These are phyloP conservation scores for Nasonovia ribisnigri DNA, from an alignment of 2,888 invertebrate species.

Conservation along the genomic window DNA sequence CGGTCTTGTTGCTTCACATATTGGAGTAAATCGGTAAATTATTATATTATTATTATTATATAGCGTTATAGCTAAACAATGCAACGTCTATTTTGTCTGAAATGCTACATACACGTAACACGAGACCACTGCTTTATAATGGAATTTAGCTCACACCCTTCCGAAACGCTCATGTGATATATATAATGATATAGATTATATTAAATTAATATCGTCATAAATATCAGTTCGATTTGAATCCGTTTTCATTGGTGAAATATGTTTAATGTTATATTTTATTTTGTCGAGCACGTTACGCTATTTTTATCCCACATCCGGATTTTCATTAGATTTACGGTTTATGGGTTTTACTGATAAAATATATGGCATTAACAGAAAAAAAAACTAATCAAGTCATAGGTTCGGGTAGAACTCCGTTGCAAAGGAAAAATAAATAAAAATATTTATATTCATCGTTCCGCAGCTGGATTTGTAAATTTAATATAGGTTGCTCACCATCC, in stretches of 20 bases:
- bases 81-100: no score
- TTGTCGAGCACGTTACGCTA: not conserved
- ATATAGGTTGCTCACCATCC: not conserved
- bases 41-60: not conserved
- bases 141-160: not conserved
- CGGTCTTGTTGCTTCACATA: not conserved
- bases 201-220: slow-evolving; percentile 47
- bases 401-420: not conserved
- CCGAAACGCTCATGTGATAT: not conserved
- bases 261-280: slow-evolving; percentile 35
- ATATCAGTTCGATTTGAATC: slow-evolving; percentile 43
- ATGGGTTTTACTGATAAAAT: slow-evolving; percentile 17
- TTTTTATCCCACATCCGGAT: slow-evolving; percentile 40
- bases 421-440: not conserved
- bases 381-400: not conserved
- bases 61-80: not conserved
- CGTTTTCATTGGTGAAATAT: slow-evolving; percentile 13
- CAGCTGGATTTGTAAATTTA: no score
- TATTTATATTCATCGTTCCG: not conserved
- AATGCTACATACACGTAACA: not conserved
- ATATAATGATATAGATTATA: not conserved
- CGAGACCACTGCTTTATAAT: not conserved
- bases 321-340: slow-evolving; percentile 52
- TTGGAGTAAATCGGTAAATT: not conserved
- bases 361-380: not conserved